These are phyloP conservation scores for Muscina levida DNA, from an alignment of 2,888 invertebrate species.

Conservation along the genomic window DNA sequence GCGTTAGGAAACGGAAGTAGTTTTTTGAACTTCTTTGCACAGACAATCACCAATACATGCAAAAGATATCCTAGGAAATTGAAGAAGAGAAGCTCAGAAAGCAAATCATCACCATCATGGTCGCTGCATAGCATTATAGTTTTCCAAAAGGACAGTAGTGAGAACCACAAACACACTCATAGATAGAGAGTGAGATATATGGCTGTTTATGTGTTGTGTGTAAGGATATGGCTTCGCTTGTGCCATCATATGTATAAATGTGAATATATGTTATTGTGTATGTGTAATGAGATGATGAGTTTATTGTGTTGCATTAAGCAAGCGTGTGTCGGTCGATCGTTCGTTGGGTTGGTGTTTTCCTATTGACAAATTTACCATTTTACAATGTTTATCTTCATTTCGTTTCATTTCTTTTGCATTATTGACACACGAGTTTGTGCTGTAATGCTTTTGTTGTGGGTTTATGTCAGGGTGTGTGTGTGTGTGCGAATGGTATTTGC, in stretches of 20 bases:
- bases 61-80: not conserved
- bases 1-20: slow-evolving; percentile 30
- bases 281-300: no score
- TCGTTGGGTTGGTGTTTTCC: not conserved
- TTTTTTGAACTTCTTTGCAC: slow-evolving; percentile 48
- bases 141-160: no score
- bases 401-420: slow-evolving; percentile 66
- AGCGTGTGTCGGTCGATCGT: no score
- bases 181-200: no score
- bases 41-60: not conserved
- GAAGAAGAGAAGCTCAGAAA: not conserved
- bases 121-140: no score
- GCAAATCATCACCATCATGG: not conserved
- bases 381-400: slow-evolving; percentile 63
- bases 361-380: slow-evolving; percentile 50
- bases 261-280: no score
- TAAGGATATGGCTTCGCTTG: no score
- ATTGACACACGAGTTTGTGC: not conserved
- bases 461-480: not conserved
- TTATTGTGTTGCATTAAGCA: no score
- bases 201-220: no score
- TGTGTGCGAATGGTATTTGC: slow-evolving; percentile 65
- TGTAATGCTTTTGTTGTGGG: no score
- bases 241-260: no score
- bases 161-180: no score